Base-by-base conservation (phyloP, 2,888 invertebrate genomes). In the Cheilosia urbana region DNA sequence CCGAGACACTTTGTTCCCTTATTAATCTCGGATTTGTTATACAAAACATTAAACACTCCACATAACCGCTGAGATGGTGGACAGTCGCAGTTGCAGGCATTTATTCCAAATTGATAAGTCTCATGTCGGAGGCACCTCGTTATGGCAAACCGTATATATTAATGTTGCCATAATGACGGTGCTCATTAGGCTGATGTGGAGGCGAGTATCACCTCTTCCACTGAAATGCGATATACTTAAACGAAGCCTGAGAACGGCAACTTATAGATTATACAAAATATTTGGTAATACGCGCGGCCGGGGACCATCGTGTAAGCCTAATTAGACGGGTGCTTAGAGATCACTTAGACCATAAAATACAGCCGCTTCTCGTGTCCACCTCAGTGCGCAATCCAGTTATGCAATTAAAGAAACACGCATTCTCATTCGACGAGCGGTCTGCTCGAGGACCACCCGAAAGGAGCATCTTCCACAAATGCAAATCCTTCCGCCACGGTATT, bases 21-120 rank as follows among this genome's bases (percentile, higher is more conserved):
- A 84, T 84, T 84, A 84, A 80, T 84, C 84, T 76, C 75, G 80
- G 75, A 80, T 84, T 84, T 84, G 84, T 84, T 84, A 65, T 80
- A 84, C 84, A 76, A 84, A 84, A 75, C 80, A 76, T 80, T 84
- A 80, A 80, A 84, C 84, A 84, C 84, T 84, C 75, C 72, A 73
- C 63, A n/a, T n/a, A 47, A 55, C 55, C 66, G 30, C 9, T 9
- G 30, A 21, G 51, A 21, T 51, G 21, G 45, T 47, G 37, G 37
- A 37, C 53, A 24, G 51, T 76, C 40, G 58, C 34, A 49, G 13
- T 37, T 37, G 51, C 66, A 6, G 58, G 58, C 24, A 47, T 77
- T 65, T 53, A 60, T 73, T 69, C 79, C 83, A 83, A 79, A 73
- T 83, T 73, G 83, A 83, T 83, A 83, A 84, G 71, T 76, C 57